Evolutionary conservation across 1,140 invertebrate genomes (phyloP).

Genomic region (Dreissena polymorpha): DNA sequence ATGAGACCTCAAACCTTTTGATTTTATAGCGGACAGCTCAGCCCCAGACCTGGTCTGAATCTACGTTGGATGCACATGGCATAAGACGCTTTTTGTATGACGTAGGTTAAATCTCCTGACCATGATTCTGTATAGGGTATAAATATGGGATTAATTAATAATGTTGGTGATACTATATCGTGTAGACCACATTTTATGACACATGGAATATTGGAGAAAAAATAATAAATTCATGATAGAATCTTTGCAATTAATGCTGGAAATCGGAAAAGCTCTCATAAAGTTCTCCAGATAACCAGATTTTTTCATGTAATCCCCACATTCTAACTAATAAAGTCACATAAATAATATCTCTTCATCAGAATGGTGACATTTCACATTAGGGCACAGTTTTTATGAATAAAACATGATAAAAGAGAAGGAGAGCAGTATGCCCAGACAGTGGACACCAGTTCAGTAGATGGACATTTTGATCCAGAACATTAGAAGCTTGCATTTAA

Average conservation of each 20-base stretch:
- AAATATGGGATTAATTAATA: no score
- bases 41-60: no score
- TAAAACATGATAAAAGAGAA: conserved; percentile 50
- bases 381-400: conserved; percentile 27
- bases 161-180: no score
- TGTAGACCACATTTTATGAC: no score
- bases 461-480: background rate
- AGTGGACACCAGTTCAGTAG: background rate
- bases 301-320: conserved; percentile 21
- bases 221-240: conserved; percentile 4
- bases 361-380: conserved; percentile 49
- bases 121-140: no score
- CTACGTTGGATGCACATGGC: no score
- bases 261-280: conserved; percentile 41
- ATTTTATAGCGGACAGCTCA: no score
- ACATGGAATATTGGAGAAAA: no score
- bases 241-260: conserved; percentile 39
- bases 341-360: conserved; percentile 40
- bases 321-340: conserved; percentile 35
- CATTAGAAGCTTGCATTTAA: background rate
- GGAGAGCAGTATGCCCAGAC: conserved; percentile 32
- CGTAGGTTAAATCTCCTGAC: no score
- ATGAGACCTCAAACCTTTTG: no score
- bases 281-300: conserved; percentile 27
- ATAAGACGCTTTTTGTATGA: no score